Base-by-base conservation (phyloP, 2,113 vertebrate genomes). In the Eulemur rufifrons region DNA sequence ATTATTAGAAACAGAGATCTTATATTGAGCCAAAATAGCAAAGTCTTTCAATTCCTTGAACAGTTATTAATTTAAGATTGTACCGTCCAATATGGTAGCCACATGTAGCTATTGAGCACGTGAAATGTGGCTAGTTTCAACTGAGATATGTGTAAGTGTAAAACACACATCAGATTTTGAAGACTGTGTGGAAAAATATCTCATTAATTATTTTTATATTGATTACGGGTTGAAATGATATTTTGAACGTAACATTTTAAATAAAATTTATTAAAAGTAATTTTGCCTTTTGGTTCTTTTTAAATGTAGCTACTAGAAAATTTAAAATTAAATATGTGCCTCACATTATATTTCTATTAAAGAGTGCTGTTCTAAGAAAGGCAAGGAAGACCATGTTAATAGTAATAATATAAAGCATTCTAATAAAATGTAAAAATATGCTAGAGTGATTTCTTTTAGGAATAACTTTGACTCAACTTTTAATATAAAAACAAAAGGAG, bases 61-160 rank as follows among this genome's bases (percentile, higher is more conserved):
- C 0, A 73, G 76, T 71, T 39, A 50, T 9, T 82, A 73, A 69
- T 82, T 66, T 23, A 34, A 56, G 59, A 34, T 50, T 14, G 15
- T 6, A 17, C 21, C 42, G 17, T 45, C 18, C 39, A 34, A 2
- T 32, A 52, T 23, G 47, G 12, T 15, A 37, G 25, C 32, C 73
- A 20, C 42, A 8, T 32, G 69, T 42, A n/a, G 42, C n/a, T 32
- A 0, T 9, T 0, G 9, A 52, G 2, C 7, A 1, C 17, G 13
- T 15, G 45, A n/a, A 42, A n/a, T 63, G 56, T 84, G 37, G 27
- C 39, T 59, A 0, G 17, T n/a, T 68, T 82, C 47, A 89, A 71
- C 63, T 10, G 32, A 71, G 23, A 37, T 34, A 3, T 10, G 21
- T 18, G 8, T 63, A n/a, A 63, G 20, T 63, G 2, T 93, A 45